Evolutionary conservation across 2,888 invertebrate species (phyloP), one percentile per base, ranked within the genome.

Genomic region (Drosophila barbarae): DNA sequence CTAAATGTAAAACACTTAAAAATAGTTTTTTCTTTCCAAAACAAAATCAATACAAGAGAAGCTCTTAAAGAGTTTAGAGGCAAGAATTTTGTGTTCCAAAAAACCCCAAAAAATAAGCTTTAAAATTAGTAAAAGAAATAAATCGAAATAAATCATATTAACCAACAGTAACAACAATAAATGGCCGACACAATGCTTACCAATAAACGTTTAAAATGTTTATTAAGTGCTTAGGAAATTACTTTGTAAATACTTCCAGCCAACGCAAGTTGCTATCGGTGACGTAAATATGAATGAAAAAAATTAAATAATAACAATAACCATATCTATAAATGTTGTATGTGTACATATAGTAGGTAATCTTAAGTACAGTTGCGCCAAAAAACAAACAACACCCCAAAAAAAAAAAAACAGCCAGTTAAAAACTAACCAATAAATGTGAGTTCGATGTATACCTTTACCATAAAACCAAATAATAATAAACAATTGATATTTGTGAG

Each of bases 391-490:
- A 9, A 30, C 8, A n/a, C 36, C 41, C 52, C 10, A 10, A 39
- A 52, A 18, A 18, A 39, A 52, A 18, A 18, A 18, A 52, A 13
- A 13, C 34, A 66, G 55, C 59, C 50, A 59, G 42, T 53, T 49
- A 30, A 56, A 67, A 65, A 56, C 70, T 72, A 71, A 72, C 55
- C 71, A 72, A 61, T 77, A 68, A 74, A 77, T 74, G 73, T 76
- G 74, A 73, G 63, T 79, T 79, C 69, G 47, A 76, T 76, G 78
- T 78, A 75, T 71, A 78, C 68, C 68, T 57, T 57, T 56, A 42
- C 50, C 26, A 46, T 39, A 39, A 51, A 55, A 44, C 13, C n/a
- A 36, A 38, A 21, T 21, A 35, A 56, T 46, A 56, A 65, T 50
- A 65, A 39, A 56, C 18, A 64, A 52, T 57, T 55, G 32, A 76